Conservation (phyloP, 2,888 invertebrate genomes). For the Morpho achilles region DNA sequence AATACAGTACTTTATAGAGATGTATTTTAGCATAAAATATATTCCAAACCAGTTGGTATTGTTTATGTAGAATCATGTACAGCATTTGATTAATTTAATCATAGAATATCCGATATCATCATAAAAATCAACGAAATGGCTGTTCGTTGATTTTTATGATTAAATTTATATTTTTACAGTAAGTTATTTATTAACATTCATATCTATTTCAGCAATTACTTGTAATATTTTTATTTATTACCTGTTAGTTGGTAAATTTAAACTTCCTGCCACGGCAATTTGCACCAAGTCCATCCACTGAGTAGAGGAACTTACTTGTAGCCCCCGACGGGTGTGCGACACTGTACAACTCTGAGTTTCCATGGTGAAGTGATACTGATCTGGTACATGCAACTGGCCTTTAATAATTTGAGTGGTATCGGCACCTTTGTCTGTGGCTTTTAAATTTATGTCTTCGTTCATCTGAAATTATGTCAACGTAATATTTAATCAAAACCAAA, state of each 20-base stretch:
- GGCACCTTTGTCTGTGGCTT: slow-evolving; percentile 52
- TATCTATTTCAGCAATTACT: not conserved
- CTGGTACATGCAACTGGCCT: slow-evolving; percentile 76
- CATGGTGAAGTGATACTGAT: slow-evolving; percentile 89
- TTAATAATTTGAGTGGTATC: slow-evolving; percentile 72
- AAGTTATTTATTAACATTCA: no score
- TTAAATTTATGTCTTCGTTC: slow-evolving; percentile 46
- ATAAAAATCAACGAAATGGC: no score
- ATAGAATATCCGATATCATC: not conserved
- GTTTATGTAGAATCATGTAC: not conserved
- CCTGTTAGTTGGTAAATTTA: slow-evolving; percentile 80
- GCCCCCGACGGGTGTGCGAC: slow-evolving; percentile 35
- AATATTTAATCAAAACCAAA: no score
- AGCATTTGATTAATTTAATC: not conserved
- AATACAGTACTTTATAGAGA: no score
- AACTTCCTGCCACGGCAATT: slow-evolving; percentile 70
- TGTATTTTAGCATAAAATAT: no score
- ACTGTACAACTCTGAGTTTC: slow-evolving; percentile 82
- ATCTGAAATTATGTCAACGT: slow-evolving; percentile 38
- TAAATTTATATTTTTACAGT: no score
- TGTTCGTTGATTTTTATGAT: no score
- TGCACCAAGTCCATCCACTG: slow-evolving; percentile 83
- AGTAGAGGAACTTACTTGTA: slow-evolving; percentile 69
- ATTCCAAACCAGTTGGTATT: no score
- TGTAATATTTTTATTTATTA: slow-evolving; percentile 35